Percentiles rank a stretch among this genome's conserved stretches.
These are phyloP conservation scores for Trematocara marginatum DNA, from an alignment of 2,113 vertebrate genomes.

Conservation along the genomic window DNA sequence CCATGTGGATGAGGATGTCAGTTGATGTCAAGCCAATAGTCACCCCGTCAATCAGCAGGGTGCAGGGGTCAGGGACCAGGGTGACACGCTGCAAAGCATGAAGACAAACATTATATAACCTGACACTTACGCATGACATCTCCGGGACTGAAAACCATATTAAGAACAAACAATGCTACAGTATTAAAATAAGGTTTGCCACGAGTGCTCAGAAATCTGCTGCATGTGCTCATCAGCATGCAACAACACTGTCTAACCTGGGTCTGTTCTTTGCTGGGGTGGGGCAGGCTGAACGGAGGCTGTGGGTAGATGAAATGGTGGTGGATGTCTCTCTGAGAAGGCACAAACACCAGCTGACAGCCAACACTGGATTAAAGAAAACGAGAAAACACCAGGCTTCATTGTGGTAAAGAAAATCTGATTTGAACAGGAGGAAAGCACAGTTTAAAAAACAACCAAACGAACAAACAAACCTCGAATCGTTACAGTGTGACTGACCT, in stretches of 20 bases:
- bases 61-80: slow-evolving; percentile 88
- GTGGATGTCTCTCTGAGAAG: slow-evolving; percentile 82
- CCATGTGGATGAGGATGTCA: slow-evolving; percentile 88
- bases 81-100: slow-evolving; percentile 74
- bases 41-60: slow-evolving; percentile 78
- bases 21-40: slow-evolving; percentile 85
- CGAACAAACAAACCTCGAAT: neutral
- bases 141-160: fast-evolving
- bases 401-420: fast-evolving
- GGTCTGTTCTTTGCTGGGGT: slow-evolving; percentile 76
- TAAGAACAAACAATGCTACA: neutral
- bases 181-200: neutral
- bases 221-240: neutral
- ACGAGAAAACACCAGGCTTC: neutral
- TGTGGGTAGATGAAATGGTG: slow-evolving; percentile 86
- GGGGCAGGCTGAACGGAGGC: slow-evolving; percentile 75
- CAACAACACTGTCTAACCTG: slow-evolving; percentile 62
- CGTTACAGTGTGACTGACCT: neutral
- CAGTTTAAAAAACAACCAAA: neutral
- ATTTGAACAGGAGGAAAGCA: neutral
- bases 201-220: neutral
- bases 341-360: slow-evolving; percentile 80
- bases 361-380: slow-evolving; percentile 48
- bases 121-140: neutral
- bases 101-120: neutral